Percentiles rank a stretch among this genome's conserved stretches.
These are phyloP conservation scores for Trematomus bernacchii DNA, from an alignment of 2,797 vertebrate genomes.

Conservation along the genomic window DNA sequence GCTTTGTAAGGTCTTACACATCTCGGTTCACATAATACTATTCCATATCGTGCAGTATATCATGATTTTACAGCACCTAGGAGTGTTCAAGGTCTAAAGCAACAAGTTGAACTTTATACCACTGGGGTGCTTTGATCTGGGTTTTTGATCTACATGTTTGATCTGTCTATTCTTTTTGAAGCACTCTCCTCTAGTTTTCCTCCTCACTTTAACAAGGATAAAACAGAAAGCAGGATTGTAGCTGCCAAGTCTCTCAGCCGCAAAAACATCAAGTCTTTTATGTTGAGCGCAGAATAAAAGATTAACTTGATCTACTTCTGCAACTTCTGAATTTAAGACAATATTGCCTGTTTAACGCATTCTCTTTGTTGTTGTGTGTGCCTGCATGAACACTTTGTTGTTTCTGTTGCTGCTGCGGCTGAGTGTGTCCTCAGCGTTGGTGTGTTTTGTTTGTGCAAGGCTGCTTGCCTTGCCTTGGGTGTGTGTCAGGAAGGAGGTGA, in stretches of 20 bases:
- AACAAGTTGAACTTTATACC: conserved; percentile 70
- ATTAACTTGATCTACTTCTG: conserved; percentile 62
- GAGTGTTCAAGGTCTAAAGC: conserved; percentile 64
- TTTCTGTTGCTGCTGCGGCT: conserved; percentile 12
- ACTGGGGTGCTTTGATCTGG: conserved; percentile 63
- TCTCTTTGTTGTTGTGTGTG: conserved; percentile 65
- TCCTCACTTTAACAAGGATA: conserved; percentile 76
- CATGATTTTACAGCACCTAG: conserved; percentile 85
- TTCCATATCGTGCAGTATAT: conserved; percentile 78
- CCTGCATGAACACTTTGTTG: conserved; percentile 24
- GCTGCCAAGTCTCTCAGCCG: conserved; percentile 61
- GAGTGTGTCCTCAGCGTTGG: conserved; percentile 26
- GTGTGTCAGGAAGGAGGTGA: conserved; percentile 59
- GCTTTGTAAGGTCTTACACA: conserved; percentile 47
- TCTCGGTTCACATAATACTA: conserved; percentile 52
- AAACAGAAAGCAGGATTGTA: conserved; percentile 76
- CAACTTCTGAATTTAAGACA: conserved; percentile 58
- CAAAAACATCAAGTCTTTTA: conserved; percentile 65
- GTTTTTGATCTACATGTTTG: conserved; percentile 76
- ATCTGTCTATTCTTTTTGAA: conserved; percentile 83
- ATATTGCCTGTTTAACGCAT: conserved; percentile 58
- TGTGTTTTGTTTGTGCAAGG: conserved; percentile 42
- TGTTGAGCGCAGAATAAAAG: conserved; percentile 56
- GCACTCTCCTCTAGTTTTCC: conserved; percentile 69
- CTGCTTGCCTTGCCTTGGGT: conserved; percentile 22